Conservation (phyloP, 2,113 vertebrate species). For the Miniopterus natalensis region DNA sequence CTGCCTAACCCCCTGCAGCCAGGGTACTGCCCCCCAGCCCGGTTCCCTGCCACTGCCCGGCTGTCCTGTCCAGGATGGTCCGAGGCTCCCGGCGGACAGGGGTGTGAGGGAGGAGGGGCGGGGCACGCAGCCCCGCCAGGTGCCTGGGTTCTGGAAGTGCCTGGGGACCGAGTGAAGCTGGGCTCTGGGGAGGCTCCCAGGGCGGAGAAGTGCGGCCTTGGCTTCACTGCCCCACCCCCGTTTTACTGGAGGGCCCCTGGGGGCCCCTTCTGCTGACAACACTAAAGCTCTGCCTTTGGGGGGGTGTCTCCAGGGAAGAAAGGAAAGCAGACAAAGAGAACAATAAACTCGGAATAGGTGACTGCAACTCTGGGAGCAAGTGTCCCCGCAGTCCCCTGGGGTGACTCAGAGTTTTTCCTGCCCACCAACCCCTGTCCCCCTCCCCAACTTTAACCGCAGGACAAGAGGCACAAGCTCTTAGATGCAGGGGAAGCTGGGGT, state of each 20-base stretch:
- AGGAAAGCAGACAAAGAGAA: constrained; percentile 78
- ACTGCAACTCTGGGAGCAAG: neutral
- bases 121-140: neutral
- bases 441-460: neutral
- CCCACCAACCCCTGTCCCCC: neutral
- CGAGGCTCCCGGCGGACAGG: neutral
- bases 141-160: constrained; percentile 48
- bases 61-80: neutral
- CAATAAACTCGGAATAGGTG: constrained; percentile 66
- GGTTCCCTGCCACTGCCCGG: neutral
- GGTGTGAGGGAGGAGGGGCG: neutral
- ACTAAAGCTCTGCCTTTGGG: constrained; percentile 11
- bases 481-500: neutral
- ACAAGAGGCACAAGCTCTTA: neutral
- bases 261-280: constrained; percentile 73
- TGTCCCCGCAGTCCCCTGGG: neutral
- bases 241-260: constrained; percentile 46
- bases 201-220: neutral
- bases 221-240: constrained; percentile 15
- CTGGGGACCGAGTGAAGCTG: constrained; percentile 18
- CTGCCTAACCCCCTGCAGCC: neutral
- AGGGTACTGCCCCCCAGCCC: neutral
- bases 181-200: constrained; percentile 39
- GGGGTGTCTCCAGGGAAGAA: constrained; percentile 71
- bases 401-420: constrained; percentile 17